phyloP scores from a whole-genome alignment of 2,888 invertebrate genomes.

The Phyllotreta striolata region DNA sequence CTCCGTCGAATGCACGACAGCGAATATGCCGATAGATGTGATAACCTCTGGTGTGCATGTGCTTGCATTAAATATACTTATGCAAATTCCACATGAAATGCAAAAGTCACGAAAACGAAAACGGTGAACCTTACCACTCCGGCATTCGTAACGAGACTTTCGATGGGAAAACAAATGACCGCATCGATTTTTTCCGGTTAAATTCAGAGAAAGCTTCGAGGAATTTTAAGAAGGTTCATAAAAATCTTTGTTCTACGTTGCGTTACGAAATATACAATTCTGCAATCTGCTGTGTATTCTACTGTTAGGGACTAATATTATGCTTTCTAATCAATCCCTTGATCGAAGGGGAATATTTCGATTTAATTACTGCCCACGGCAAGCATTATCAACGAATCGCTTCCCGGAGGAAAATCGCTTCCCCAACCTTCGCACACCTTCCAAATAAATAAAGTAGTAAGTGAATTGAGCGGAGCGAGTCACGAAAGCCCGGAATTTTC shows the following conservation, averaged over 20 bases:
- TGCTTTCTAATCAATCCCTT: too few species aligned
- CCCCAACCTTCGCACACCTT: conserved; percentile 1
- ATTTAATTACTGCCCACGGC: too few species aligned
- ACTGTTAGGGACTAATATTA: too few species aligned
- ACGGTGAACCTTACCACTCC: conserved; percentile 5
- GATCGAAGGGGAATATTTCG: too few species aligned
- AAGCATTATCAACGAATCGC: too few species aligned
- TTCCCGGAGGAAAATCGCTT: too few species aligned
- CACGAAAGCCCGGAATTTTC: conserved; percentile 16
- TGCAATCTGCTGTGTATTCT: too few species aligned
- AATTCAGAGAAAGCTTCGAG: conserved; percentile 5
- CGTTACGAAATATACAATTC: too few species aligned
- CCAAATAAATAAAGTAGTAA: conserved; percentile 9
- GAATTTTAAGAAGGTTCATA: neutral
- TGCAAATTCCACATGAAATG: conserved; percentile 38
- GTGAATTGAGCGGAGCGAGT: conserved; percentile 13
- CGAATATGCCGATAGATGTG: conserved; percentile 29
- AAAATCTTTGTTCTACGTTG: too few species aligned
- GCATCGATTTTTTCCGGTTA: conserved; percentile 7
- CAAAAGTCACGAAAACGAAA: conserved; percentile 36
- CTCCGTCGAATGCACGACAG: conserved; percentile 12
- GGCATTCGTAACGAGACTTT: conserved; percentile 11
- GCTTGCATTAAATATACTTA: conserved; percentile 39
- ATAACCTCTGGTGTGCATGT: conserved; percentile 32
- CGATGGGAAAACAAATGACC: conserved; percentile 17